A percentile compares a stretch with the other conserved stretches of the same genome.
These are phyloP conservation scores for Cryptus armator DNA, from an alignment of 2,888 invertebrate species.

Conservation along the genomic window DNA sequence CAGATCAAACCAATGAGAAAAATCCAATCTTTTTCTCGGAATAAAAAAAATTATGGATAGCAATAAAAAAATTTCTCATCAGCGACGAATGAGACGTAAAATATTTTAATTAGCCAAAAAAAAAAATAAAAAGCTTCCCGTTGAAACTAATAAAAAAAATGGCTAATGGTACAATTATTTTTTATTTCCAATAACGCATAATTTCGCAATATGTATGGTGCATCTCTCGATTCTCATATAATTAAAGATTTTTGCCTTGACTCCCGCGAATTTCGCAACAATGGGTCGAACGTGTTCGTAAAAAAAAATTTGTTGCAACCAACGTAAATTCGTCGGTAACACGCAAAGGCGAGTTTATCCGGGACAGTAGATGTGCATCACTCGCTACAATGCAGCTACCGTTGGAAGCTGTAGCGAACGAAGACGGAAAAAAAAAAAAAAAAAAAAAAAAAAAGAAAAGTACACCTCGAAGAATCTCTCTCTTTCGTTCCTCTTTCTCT, in stretches of 20 bases:
- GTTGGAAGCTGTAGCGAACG: not conserved
- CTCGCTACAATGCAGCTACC: slow-evolving; percentile 13
- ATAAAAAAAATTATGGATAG: slow-evolving; percentile 13
- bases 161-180: not conserved
- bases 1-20: slow-evolving; percentile 12
- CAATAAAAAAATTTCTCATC: not conserved
- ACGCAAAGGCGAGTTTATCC: not conserved
- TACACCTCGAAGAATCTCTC: not conserved
- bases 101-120: not conserved
- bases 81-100: not conserved
- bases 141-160: slow-evolving; percentile 1
- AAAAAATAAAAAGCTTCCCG: not conserved
- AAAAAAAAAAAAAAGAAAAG: not conserved
- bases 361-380: slow-evolving; percentile 35
- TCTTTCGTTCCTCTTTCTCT: not conserved
- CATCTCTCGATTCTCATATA: slow-evolving; percentile 10
- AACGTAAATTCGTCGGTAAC: slow-evolving; percentile 25
- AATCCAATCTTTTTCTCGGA: not conserved
- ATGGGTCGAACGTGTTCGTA: not conserved
- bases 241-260: slow-evolving; percentile 10
- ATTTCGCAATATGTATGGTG: slow-evolving; percentile 7
- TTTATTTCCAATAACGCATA: not conserved
- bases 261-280: not conserved
- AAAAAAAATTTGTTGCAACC: not conserved
- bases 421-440: too few relatives aligned